phyloP scores from a whole-genome alignment of 1,140 invertebrate genomes.

The Scaptomyza pallida region DNA sequence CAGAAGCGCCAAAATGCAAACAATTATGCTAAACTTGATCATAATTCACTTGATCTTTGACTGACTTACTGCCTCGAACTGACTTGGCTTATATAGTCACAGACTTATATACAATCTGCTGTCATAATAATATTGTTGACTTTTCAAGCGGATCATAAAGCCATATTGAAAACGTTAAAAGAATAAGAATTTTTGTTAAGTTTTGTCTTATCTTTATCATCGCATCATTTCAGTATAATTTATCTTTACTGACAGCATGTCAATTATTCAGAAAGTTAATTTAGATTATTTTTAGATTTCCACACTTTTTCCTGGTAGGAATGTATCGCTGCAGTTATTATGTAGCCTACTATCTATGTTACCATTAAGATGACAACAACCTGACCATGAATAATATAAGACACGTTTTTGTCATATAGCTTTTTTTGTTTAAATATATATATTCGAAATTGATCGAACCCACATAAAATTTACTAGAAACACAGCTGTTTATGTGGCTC shows the following conservation, averaged over 20 bases:
- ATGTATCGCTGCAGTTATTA: too few species aligned
- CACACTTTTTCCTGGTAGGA: background rate
- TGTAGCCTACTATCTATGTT: too few species aligned
- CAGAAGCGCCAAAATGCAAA: constrained; percentile 17
- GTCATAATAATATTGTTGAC: constrained; percentile 1
- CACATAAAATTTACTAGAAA: background rate
- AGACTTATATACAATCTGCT: constrained; percentile 22
- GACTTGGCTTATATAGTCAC: constrained; percentile 50
- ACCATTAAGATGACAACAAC: too few species aligned
- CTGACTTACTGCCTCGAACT: constrained; percentile 17
- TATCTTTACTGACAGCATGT: background rate
- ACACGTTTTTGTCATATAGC: too few species aligned
- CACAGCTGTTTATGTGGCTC: background rate
- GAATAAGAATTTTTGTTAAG: background rate
- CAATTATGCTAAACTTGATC: constrained; percentile 23
- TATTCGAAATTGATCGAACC: background rate
- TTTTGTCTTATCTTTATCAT: background rate
- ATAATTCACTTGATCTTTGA: constrained; percentile 24
- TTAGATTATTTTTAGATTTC: background rate
- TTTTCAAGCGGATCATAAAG: background rate
- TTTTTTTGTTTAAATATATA: too few species aligned
- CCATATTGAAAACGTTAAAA: background rate
- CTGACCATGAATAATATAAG: too few species aligned
- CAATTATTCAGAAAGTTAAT: background rate
- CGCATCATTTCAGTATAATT: background rate